Evolutionary conservation across 2,888 invertebrate species (phyloP).

Genomic region (Netelia fuscicornis): DNA sequence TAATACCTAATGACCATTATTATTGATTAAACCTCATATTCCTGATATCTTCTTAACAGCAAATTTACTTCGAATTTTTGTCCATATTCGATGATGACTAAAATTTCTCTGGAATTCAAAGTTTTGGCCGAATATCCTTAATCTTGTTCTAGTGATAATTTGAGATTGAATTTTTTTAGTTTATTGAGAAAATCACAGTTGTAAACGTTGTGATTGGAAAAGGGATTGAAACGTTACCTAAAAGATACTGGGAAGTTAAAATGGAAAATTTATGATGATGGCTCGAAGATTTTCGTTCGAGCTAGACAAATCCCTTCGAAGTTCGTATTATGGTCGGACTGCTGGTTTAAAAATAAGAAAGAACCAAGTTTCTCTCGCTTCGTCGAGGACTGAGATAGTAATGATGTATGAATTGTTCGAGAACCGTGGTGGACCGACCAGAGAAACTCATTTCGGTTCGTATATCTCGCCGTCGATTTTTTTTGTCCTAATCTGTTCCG

Average conservation of each 20-base stretch:
- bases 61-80: too few species aligned
- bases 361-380: conserved; percentile 6
- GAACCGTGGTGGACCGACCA: conserved; percentile 13
- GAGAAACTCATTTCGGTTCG: conserved; percentile 43
- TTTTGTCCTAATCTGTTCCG: conserved; percentile 44
- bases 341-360: conserved; percentile 23
- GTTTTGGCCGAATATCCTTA: too few species aligned
- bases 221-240: conserved; percentile 48
- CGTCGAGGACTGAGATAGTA: conserved; percentile 23
- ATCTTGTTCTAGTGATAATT: background rate
- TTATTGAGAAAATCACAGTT: conserved; percentile 28
- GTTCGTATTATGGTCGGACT: conserved; percentile 28
- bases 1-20: too few species aligned
- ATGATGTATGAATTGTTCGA: conserved; percentile 56
- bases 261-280: conserved; percentile 64
- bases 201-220: background rate
- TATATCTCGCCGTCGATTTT: conserved; percentile 29
- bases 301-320: conserved; percentile 42
- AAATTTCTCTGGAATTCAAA: too few species aligned
- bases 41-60: too few species aligned
- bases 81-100: too few species aligned
- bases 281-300: conserved; percentile 34
- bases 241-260: background rate
- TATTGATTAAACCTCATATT: too few species aligned
- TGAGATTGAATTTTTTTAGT: conserved; percentile 19